Percentiles rank a stretch among this genome's conserved stretches.
phyloP scores from a whole-genome alignment of 2,797 vertebrate genomes.

The Centropyge bicolor region DNA sequence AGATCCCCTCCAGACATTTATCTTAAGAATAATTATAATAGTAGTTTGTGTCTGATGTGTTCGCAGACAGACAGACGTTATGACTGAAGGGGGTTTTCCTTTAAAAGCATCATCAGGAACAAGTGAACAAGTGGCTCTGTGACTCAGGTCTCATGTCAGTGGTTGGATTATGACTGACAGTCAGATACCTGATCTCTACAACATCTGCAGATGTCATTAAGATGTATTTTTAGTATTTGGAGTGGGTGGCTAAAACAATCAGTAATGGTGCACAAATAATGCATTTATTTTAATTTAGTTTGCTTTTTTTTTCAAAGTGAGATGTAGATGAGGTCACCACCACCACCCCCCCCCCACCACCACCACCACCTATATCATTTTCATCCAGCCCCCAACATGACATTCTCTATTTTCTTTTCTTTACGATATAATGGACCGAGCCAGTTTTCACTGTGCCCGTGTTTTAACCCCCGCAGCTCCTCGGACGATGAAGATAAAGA shows the following conservation, averaged over 20 bases:
- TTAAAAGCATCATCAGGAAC: not conserved
- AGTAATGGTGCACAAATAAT: not conserved
- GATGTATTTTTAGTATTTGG: conserved; percentile 1
- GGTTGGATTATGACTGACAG: not conserved
- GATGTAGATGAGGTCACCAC: no score
- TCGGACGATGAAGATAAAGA: conserved; percentile 89
- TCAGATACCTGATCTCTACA: conserved; percentile 2
- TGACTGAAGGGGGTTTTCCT: not conserved
- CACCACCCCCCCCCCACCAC: not conserved
- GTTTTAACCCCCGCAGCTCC: conserved; percentile 78
- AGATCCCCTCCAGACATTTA: not conserved
- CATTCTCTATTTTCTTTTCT: not conserved
- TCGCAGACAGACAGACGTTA: not conserved
- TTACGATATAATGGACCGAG: not conserved
- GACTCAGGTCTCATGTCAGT: not conserved
- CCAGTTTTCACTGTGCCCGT: not conserved
- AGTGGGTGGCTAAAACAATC: not conserved
- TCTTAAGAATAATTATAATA: no score
- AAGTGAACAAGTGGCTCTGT: no score
- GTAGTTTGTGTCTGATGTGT: not conserved
- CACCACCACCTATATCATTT: not conserved
- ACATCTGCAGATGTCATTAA: not conserved
- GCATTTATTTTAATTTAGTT: not conserved
- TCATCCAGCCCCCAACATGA: not conserved
- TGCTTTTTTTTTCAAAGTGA: not conserved